Evolutionary conservation across 1,140 invertebrate genomes (phyloP).

Genomic region (Potamilus streckersoni): DNA sequence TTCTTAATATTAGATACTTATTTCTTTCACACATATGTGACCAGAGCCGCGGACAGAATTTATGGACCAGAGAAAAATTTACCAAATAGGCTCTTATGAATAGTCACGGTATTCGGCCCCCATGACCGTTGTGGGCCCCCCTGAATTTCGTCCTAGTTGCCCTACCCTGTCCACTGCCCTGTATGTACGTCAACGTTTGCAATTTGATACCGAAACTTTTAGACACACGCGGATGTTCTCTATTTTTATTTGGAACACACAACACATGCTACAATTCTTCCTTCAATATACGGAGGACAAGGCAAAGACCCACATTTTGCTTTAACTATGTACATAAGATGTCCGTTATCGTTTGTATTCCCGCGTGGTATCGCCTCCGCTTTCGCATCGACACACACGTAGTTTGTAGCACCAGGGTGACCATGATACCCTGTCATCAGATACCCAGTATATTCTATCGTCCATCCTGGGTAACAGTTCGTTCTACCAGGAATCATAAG

Average conservation of each 20-base stretch:
- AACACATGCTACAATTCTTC: slow-evolving; percentile 39
- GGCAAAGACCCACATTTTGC: slow-evolving; percentile 31
- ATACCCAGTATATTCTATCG: slow-evolving; percentile 32
- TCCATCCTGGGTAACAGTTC: slow-evolving; percentile 33
- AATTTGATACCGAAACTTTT: no score
- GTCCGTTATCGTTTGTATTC: slow-evolving; percentile 15
- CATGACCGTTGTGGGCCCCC: no score
- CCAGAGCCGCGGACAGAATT: no score
- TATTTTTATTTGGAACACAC: slow-evolving; percentile 39
- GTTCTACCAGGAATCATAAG: slow-evolving; percentile 33
- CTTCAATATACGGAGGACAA: slow-evolving; percentile 37
- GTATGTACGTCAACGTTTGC: no score
- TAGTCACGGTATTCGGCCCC: no score
- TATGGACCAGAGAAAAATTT: no score
- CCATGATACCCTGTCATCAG: slow-evolving; percentile 27
- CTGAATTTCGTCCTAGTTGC: no score
- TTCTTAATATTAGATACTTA: no score
- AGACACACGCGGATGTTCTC: no score
- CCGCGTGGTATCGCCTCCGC: slow-evolving; percentile 22
- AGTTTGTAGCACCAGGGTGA: slow-evolving; percentile 16
- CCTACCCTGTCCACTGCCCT: no score
- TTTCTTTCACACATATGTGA: no score
- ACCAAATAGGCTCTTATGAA: no score
- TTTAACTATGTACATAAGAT: slow-evolving; percentile 38
- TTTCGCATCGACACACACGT: slow-evolving; percentile 36